Base-by-base conservation (phyloP, 2,797 vertebrate species). In the Siniperca obscura region DNA sequence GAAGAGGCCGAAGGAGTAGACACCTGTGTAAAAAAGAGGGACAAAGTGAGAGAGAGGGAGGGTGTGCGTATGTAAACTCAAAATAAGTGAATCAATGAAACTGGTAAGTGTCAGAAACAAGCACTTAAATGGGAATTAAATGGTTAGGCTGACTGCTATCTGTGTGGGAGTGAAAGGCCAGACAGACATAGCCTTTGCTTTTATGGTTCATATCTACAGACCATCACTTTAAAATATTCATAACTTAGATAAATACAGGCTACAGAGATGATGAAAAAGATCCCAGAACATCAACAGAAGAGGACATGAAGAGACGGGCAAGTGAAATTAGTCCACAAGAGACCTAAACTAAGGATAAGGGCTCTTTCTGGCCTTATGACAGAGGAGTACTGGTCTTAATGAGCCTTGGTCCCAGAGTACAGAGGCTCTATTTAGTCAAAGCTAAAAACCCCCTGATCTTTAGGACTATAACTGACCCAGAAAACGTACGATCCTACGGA, bases 1-100 rank as follows among this genome's bases (percentile, higher is more conserved):
- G 89, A 98, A 97, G 68, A 98, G 97, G 72, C 97, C 97, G 1
- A 98, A 98, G 53, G 97, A 97, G 90, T 97, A 98, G 44, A 98
- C 97, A 3, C 97, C 97, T 98, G 86, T 14, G 46, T 27, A 48
- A 73, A 38, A 36, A 34, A 60, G 12, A 55, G 52, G 70, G 40
- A 66, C 2, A 38, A 17, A 36, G 17, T 56, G 55, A 65, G 11
- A 6, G 46, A 59, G 44, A 53, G 50, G 12, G 9, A 67, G 21
- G 1, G 22, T 38, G 38, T 57, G 38, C 9, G 25, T 30, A 34
- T 46, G 60, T 46, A 73, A 80, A 75, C 42, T 36, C 3, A 16
- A 2, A 25, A 27, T 36, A 57, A 21, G 9, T 30, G 34, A 77
- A 56, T 67, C 52, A 60, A 5, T 52, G 50, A 62, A 12, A 21